These are phyloP conservation scores for Trinectes maculatus DNA, from an alignment of 2,113 vertebrate genomes.

Conservation along the genomic window DNA sequence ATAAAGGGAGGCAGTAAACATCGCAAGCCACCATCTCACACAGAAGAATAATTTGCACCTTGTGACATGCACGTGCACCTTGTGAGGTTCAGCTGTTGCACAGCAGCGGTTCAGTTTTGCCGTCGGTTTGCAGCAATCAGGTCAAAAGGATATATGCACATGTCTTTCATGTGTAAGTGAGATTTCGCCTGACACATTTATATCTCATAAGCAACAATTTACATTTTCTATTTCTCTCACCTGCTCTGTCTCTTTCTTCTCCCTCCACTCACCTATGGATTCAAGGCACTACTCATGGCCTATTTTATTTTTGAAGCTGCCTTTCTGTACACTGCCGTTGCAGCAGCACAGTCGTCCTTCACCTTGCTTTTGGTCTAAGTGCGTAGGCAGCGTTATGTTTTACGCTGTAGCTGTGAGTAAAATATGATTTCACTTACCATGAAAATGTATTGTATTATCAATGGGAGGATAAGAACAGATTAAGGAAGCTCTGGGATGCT, in stretches of 20 bases:
- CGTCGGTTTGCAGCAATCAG: background rate
- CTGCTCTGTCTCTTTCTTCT: background rate
- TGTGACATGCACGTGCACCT: conserved; percentile 5
- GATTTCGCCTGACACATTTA: conserved; percentile 10
- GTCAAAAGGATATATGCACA: conserved; percentile 10
- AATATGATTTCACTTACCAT: conserved; percentile 73
- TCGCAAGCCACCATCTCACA: conserved; percentile 59
- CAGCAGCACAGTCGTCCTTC: conserved; percentile 26
- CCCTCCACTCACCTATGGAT: background rate
- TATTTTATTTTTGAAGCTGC: conserved; percentile 15
- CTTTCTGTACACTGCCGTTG: conserved; percentile 27
- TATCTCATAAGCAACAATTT: conserved; percentile 1
- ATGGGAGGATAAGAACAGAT: conserved; percentile 65
- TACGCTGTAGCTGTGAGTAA: conserved; percentile 59
- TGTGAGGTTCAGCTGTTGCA: background rate
- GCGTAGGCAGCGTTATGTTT: conserved; percentile 53
- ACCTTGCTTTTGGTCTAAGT: conserved; percentile 50
- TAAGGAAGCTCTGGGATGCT: conserved; percentile 57
- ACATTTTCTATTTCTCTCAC: conserved; percentile 14
- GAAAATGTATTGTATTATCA: conserved; percentile 72
- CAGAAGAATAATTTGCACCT: conserved; percentile 62
- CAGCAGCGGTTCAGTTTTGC: conserved; percentile 4
- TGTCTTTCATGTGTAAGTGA: conserved; percentile 10
- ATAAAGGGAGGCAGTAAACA: conserved; percentile 67
- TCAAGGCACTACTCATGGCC: background rate